Base-by-base conservation (phyloP, 35 echinoderm and acorn worm genomes). In the Patiria miniata region DNA sequence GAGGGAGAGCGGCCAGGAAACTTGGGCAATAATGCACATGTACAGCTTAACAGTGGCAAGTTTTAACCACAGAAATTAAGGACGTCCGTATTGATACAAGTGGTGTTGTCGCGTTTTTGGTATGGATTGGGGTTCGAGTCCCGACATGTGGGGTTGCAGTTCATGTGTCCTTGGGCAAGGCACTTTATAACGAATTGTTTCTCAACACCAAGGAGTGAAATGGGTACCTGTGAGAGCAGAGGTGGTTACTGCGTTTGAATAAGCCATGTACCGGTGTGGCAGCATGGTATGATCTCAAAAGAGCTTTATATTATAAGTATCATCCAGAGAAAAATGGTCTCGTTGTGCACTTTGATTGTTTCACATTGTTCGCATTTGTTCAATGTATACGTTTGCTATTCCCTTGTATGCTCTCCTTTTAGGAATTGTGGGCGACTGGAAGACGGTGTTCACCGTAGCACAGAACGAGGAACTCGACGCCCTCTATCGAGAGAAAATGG, bases 401-500 rank as follows among this genome's bases (percentile, higher is more conserved):
- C 28, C 9, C 28, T 61, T 61, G 8, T 61, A 22, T 61, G 21
- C 21, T 51, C 39, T 5, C 44, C 10, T 23, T 52, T 16, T 52
- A 92, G 90, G 91, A 26, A 23, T 80, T 5, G 68, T 93, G 5
- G 91, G 91, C 2, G 91, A 93, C 57, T 93, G 91, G 91, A 93
- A 93, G 68, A 82, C 77, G 17, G 57, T 83, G 38, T 88, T 93
- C 47, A 81, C 85, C 14, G 80, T 77, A 12, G 56, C 87, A 36
- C 91, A 93, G 22, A 77, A 73, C 51, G 77, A 85, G 21, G 52
- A 80, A 17, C 47, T 87, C 36, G 81, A 88, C 56, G 21, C 29
- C 36, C 42, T 88, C 30, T 88, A 53, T 38, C 21, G 77, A 22
- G 79, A 87, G 44, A 88, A 77, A 60, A 76, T 93, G 42, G 83